Evolutionary conservation across 2,888 invertebrate genomes (phyloP), one percentile per base, ranked within the genome.

Genomic region (Apamea sordens): DNA sequence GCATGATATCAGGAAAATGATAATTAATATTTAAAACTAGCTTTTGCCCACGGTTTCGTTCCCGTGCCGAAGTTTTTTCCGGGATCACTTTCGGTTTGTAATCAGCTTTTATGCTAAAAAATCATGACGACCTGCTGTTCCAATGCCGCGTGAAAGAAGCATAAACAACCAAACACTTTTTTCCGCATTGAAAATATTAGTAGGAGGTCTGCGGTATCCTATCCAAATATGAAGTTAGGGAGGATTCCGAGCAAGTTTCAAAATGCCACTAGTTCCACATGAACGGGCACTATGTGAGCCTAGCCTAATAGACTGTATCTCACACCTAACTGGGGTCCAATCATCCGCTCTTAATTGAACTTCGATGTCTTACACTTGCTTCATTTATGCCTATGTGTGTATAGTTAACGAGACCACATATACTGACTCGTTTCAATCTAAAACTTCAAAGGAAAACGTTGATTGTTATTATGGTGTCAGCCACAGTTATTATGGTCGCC

Each of bases 251-350:
- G 18, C n/a, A 28, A 67, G 56, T 59, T 71, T 63, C 65, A 41
- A 78, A 65, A 69, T 24, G 6, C 32, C 36, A 41, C 41, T 61
- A 69, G 56, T 73, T 76, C 41, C 24, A 5, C 61, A 15, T 71
- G 50, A 79, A 63, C 36, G 72, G 76, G 73, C 47, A 2, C 59
- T 24, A 50, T 41, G 56, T 71, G 63, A 56, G 13, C 47, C n/a
- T 36, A 28, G 36, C 15, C 63, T 73, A 86, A 76, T 61, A 79
- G 47, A 76, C 68, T 84, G 76, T 74, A 69, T 65, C 76, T 83
- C 84, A 76, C 84, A 69, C 80, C 64, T 85, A 85, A 86, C 86
- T 85, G 76, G 50, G 68, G 74, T 86, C 84, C 87, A 76, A 86
- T 84, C 84, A 79, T 47, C 59, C 73, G 79, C 44, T 63, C 79